A percentile compares a stretch with the other conserved stretches of the same genome.
Conservation (phyloP, 2,797 vertebrate genomes). For the Vipera ursinii region DNA sequence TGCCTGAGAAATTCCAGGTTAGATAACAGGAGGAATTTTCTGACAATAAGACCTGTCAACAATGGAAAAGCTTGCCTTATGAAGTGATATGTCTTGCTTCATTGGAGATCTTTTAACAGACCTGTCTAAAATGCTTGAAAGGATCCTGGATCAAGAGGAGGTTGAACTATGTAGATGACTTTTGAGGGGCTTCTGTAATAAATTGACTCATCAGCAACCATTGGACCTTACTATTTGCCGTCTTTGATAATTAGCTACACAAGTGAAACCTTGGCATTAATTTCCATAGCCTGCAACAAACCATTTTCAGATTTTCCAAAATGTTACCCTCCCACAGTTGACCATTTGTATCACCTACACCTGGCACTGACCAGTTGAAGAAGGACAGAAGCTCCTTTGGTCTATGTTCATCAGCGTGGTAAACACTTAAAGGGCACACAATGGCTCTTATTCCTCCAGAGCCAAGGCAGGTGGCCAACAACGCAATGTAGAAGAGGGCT, state of each 20-base stretch:
- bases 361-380: constrained; percentile 85
- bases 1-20: not conserved
- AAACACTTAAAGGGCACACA: constrained; percentile 82
- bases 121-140: not conserved
- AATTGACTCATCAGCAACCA: not conserved
- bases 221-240: not conserved
- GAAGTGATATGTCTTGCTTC: not conserved
- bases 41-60: not conserved
- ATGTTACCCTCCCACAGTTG: rapidly evolving
- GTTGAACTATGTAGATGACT: not conserved
- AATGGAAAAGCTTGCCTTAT: not conserved
- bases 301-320: not conserved
- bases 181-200: not conserved
- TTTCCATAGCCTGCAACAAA: not conserved
- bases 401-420: constrained; percentile 76
- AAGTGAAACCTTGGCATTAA: not conserved
- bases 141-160: not conserved
- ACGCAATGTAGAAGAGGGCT: constrained; percentile 80
- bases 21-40: not conserved
- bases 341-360: not conserved
- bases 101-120: not conserved
- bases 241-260: not conserved
- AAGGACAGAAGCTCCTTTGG: constrained; percentile 81
- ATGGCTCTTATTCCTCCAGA: constrained; percentile 86
- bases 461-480: constrained; percentile 82